phyloP scores from a whole-genome alignment of 2,797 vertebrate genomes.

The Hydrocynus forskahlii region DNA sequence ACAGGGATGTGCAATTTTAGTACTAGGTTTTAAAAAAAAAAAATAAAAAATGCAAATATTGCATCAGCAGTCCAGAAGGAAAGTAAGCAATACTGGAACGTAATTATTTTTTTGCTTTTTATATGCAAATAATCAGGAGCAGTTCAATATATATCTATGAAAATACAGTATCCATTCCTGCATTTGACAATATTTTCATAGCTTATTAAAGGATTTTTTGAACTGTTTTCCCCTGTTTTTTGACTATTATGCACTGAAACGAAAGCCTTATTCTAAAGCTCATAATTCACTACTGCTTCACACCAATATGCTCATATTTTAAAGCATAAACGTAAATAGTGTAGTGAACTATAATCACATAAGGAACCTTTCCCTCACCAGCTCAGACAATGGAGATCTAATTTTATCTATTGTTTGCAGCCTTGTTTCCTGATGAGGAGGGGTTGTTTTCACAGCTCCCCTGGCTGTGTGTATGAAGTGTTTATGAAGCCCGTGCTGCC shows the following conservation, averaged over 20 bases:
- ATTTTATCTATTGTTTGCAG: slow-evolving; percentile 23
- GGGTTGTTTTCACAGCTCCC: slow-evolving; percentile 43
- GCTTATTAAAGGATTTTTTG: too few species aligned
- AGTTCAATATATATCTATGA: too few species aligned
- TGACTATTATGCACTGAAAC: neutral
- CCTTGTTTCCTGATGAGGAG: slow-evolving; percentile 29
- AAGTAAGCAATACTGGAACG: too few species aligned
- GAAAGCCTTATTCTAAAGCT: neutral
- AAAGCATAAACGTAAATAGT: neutral
- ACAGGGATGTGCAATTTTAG: too few species aligned
- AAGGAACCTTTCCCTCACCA: neutral
- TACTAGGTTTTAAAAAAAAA: too few species aligned
- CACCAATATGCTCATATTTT: neutral
- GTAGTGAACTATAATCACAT: too few species aligned
- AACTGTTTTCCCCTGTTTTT: neutral
- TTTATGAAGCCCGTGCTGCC: slow-evolving; percentile 68
- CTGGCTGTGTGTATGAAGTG: slow-evolving; percentile 49
- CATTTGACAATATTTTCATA: too few species aligned
- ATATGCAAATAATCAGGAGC: too few species aligned
- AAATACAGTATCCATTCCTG: too few species aligned
- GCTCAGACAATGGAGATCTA: slow-evolving; percentile 8
- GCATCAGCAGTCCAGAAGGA: too few species aligned
- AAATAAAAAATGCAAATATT: too few species aligned
- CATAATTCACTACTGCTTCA: neutral
- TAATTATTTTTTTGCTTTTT: too few species aligned